Conservation (phyloP, 2,797 vertebrate genomes). For the Schizopygopsis pylzovi region DNA sequence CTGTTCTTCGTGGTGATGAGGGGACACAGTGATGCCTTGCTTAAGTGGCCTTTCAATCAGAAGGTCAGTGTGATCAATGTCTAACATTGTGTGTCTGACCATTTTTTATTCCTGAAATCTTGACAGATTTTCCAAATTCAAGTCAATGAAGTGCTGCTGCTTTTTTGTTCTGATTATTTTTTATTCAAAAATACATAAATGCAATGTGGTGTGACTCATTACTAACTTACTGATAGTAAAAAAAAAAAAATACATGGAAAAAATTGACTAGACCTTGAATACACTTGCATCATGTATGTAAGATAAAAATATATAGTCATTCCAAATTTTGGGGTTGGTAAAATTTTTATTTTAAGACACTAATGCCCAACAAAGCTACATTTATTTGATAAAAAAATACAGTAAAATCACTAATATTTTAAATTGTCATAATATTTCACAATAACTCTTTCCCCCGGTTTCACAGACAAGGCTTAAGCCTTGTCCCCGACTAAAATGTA, state of each 20-base stretch:
- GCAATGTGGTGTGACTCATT: background rate
- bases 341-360: background rate
- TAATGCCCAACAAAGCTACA: background rate
- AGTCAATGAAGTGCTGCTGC: background rate
- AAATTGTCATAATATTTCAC: background rate
- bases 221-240: background rate
- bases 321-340: background rate
- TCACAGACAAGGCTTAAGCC: no score
- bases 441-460: background rate
- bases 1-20: constrained; percentile 99
- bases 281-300: background rate
- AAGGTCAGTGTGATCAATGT: constrained; percentile 76
- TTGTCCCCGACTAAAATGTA: no score
- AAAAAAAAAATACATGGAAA: no score
- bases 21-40: constrained; percentile 90
- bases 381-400: background rate
- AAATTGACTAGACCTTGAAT: no score
- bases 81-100: background rate
- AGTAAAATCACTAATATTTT: background rate
- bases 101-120: background rate
- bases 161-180: background rate
- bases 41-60: constrained; percentile 98
- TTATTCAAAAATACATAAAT: background rate
- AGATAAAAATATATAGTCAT: background rate
- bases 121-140: background rate